Base-by-base conservation (phyloP, 2,113 vertebrate genomes). In the Phainopepla nitens region DNA sequence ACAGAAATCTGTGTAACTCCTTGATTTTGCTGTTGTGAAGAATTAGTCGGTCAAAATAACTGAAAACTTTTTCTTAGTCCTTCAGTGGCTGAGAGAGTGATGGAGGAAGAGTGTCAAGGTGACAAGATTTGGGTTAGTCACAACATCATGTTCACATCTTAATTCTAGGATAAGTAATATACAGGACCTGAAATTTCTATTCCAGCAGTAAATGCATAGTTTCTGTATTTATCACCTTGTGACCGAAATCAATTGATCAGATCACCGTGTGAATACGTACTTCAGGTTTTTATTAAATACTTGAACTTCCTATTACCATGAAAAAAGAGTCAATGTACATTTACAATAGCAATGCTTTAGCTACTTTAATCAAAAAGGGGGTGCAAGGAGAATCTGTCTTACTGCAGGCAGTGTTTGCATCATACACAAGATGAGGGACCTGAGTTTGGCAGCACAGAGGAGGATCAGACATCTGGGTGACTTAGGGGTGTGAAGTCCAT, bases 241-340 rank as follows among this genome's bases (percentile, higher is more conserved):
- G 89, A 91, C 72, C 77, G 80, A 87, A 95, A 94, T 54, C 2
- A 66, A 41, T 80, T 83, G 45, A 91, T 60, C 58, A 87, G 79
- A 77, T 92, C 62, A 78, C 58, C 39, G 2, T 96, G 90, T 96
- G 96, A 97, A 94, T 84, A 91, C 13, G 35, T 91, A 93, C 31
- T 86, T 90, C 8, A 33, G 72, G 41, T 62, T 96, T 97, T 97
- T 96, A 94, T 91, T 94, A 75, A 94, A 85, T 94, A 88, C 80
- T 93, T 94, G 92, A 94, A 94, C 83, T 96, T 96, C 93, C 42
- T 91, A 11, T 87, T 87, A 39, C 73, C 29, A 79, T 76, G 77
- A 44, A 57, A 78, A 57, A 49, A 88, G 16, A 68, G 47, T 88
- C 57, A 69, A 0, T 61, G 73, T 69, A 47, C 42, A 64, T 69